Evolutionary conservation across 2,888 invertebrate species (phyloP), one percentile per base, ranked within the genome.

Genomic region (Ophraella communa): DNA sequence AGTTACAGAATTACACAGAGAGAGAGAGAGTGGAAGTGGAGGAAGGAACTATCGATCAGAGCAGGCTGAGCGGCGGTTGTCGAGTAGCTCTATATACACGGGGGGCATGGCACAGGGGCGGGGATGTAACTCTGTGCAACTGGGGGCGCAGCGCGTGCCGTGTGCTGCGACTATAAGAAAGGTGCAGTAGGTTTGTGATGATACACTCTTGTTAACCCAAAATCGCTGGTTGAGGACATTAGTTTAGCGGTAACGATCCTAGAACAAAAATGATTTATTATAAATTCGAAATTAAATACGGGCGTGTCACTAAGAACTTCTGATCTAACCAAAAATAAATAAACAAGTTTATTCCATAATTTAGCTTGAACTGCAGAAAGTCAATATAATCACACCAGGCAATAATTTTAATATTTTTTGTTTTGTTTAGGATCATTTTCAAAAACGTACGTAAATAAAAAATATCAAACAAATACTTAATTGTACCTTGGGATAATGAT

Each of bases 11-110:
- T 42, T n/a, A 42, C 42, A 42, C n/a, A n/a, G n/a, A n/a, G n/a
- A n/a, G n/a, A n/a, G n/a, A n/a, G n/a, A n/a, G 42, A 47, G 47
- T 23, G 49, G 23, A 27, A 51, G 27, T 51, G 49, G 27, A 51
- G 27, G 27, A 51, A 55, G 42, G 42, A 35, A 58, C 58, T 58
- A 58, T 58, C 35, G 58, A 58, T 58, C 49, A 58, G 23, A 47
- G 47, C 35, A 27, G 47, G 47, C 47, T 47, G 47, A 47, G 47
- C 47, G 47, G 47, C 47, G 47, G 47, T 47, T 47, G 23, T 23
- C 47, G 47, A 47, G 47, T 47, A 51, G 49, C 49, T 51, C 49
- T 51, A 24, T 51, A 51, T 27, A 51, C 49, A 27, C 49, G 49
- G 49, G 39, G 39, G 49, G 27, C 49, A 51, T 17, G 49, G 49